phyloP scores from a whole-genome alignment of 2,797 vertebrate genomes.

The Platyrinchus mystaceus region DNA sequence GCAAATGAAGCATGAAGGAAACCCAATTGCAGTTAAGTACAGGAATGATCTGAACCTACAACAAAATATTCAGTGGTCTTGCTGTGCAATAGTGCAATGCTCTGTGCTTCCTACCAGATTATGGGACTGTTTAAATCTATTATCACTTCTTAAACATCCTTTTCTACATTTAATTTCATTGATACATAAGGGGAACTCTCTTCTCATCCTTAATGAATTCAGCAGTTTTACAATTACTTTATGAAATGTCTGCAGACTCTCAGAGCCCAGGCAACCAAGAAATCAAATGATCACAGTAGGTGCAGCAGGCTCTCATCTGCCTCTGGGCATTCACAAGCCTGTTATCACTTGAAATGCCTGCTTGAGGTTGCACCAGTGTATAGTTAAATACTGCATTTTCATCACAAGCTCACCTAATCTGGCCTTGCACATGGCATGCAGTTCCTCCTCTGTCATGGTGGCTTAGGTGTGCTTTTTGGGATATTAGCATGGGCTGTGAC shows the following conservation, averaged over 20 bases:
- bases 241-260: not conserved
- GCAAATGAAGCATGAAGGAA: conserved; percentile 51
- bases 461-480: not conserved
- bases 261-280: conserved; percentile 2
- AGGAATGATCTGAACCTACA: not conserved
- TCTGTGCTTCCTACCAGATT: conserved; percentile 1
- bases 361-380: not conserved
- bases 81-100: not conserved
- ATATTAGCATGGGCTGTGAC: not conserved
- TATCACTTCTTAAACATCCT: not conserved
- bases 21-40: conserved; percentile 6
- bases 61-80: not conserved
- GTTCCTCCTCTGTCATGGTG: not conserved
- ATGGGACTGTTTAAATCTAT: conserved; percentile 22
- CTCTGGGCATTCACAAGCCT: not conserved
- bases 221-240: not conserved
- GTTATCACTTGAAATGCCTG: not conserved
- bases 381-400: not conserved
- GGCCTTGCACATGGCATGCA: not conserved
- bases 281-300: not conserved
- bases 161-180: not conserved
- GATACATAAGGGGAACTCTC: not conserved
- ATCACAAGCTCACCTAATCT: not conserved
- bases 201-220: not conserved
- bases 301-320: not conserved